Conservation (phyloP, 2,113 vertebrate genomes). For the Megaleporinus macrocephalus region DNA sequence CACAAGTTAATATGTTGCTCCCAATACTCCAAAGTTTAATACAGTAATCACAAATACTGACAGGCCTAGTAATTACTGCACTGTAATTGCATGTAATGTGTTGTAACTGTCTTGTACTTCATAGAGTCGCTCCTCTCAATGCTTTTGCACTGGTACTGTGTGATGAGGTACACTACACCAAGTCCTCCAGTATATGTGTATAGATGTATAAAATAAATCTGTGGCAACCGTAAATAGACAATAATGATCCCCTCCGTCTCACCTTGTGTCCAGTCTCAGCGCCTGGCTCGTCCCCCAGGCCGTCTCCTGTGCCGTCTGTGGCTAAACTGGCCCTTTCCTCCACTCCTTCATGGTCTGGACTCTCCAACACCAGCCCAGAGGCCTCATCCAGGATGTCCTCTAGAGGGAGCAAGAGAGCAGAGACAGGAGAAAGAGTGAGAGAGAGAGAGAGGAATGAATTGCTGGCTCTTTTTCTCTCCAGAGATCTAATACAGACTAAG, state of each 20-base stretch:
- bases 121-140: no score
- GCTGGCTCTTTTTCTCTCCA: neutral
- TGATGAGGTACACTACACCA: no score
- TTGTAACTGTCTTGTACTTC: no score
- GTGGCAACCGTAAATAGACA: neutral
- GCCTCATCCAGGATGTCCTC: constrained; percentile 81
- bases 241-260: constrained; percentile 16
- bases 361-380: constrained; percentile 67
- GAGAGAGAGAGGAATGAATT: neutral
- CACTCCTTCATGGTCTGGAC: constrained; percentile 56
- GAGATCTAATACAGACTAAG: neutral
- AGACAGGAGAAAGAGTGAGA: neutral
- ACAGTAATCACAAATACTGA: no score
- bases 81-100: no score
- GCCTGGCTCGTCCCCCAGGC: constrained; percentile 57
- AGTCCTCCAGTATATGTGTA: no score
- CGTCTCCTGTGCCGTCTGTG: constrained; percentile 54
- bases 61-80: no score
- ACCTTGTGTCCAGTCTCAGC: constrained; percentile 67
- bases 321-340: constrained; percentile 53
- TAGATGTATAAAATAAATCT: neutral
- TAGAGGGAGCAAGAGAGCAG: constrained; percentile 51
- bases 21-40: no score
- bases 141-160: no score
- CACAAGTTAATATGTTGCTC: no score